A percentile compares a stretch with the other conserved stretches of the same genome.
These are phyloP conservation scores for Meteorus sp. DNA, from an alignment of 1,140 invertebrate species.

Conservation along the genomic window DNA sequence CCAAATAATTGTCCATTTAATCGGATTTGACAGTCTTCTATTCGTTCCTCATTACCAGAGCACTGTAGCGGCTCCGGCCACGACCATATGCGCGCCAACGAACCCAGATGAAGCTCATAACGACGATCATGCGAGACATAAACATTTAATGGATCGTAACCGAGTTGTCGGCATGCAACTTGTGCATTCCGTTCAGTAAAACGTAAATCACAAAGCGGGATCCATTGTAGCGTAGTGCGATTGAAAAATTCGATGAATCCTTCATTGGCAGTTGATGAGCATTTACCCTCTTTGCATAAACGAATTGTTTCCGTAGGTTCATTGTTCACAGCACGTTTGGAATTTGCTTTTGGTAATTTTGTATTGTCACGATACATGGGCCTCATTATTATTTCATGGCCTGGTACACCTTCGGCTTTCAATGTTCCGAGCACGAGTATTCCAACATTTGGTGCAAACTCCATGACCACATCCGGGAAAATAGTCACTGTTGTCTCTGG, in stretches of 20 bases:
- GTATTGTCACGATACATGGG: constrained; percentile 59
- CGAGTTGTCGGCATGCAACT: constrained; percentile 94
- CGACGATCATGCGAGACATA: constrained; percentile 79
- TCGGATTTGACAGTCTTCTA: constrained; percentile 87
- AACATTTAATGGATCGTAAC: constrained; percentile 85
- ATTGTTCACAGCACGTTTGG: constrained; percentile 29
- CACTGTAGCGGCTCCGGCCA: constrained; percentile 91
- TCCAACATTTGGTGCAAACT: constrained; percentile 96
- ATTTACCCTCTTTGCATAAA: constrained; percentile 75
- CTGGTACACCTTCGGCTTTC: constrained; percentile 78
- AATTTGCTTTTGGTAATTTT: constrained; percentile 16
- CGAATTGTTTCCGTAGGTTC: constrained; percentile 63
- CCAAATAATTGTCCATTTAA: constrained; percentile 88
- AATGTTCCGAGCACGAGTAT: constrained; percentile 93
- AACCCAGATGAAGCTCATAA: constrained; percentile 84
- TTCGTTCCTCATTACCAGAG: constrained; percentile 78
- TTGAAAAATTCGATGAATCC: constrained; percentile 95
- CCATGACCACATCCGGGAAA: constrained; percentile 85
- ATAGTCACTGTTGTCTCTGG: constrained; percentile 85
- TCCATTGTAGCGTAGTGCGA: constrained; percentile 91
- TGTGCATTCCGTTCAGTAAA: constrained; percentile 94
- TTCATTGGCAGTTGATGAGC: constrained; percentile 65
- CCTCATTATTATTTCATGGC: constrained; percentile 82
- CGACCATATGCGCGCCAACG: constrained; percentile 81
- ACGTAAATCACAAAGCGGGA: constrained; percentile 92